Base-by-base conservation (phyloP, 2,113 vertebrate genomes). In the Periophthalmodon schlosseri region DNA sequence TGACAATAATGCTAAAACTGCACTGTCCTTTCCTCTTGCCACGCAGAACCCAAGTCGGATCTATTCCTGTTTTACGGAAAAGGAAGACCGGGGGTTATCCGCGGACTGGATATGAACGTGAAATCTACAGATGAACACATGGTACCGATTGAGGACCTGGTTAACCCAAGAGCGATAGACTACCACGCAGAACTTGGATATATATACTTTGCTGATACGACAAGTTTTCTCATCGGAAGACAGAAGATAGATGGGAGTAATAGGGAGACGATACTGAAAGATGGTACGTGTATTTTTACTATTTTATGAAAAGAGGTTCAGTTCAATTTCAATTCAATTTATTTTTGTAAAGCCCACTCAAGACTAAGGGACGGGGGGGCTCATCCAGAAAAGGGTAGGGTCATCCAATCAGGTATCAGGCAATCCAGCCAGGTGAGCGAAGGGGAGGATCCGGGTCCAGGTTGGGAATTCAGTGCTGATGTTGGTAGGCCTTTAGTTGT, bases 11-110 rank as follows among this genome's bases (percentile, higher is more conserved):
- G 81, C 74, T 89, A 75, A 82, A 86, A 67, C 5, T 44, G 67
- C 1, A 80, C 71, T 77, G 33, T 83, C 71, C 82, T 93, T 91
- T 95, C 92, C 15, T 63, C 23, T 93, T 89, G 90, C 84, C 85
- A 92, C 90, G 50, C 91, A 99, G 98, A 96, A 91, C 97, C 97
- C 36, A 99, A 97, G 91, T 97, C 94, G 82, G 95, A 99, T 83
- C 93, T 99, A 84, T 99, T 99, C 92, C 95, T 99, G 69, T 98
- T 99, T 93, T 99, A 99, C 85, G 98, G 98, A 24, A 99, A 99
- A 92, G 98, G 98, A 11, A 95, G 98, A 56, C 97, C 98, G 0
- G 98, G 98, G 82, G 95, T 99, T 76, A 96, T 99, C 79, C 93
- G 95, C 54, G 97, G 96, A 58, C 94, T 99, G 94, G 97, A 98